These are phyloP conservation scores for Zapus hudsonius DNA, from an alignment of 2,113 vertebrate genomes.

Conservation along the genomic window DNA sequence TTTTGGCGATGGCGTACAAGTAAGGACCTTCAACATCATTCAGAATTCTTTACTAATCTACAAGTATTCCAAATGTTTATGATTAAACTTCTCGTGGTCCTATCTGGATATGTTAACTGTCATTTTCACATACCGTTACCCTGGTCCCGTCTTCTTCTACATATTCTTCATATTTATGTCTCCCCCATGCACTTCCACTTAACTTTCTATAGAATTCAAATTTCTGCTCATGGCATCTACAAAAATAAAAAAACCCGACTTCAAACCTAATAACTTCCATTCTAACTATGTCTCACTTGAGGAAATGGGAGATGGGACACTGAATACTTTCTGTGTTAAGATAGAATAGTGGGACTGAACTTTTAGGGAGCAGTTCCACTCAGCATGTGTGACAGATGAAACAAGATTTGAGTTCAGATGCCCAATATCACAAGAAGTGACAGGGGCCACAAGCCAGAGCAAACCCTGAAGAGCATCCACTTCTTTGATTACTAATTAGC, in stretches of 20 bases:
- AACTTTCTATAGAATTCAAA: not conserved
- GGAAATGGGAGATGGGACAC: not conserved
- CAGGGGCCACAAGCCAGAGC: rapidly evolving
- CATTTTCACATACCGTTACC: rapidly evolving
- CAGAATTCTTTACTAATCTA: not conserved
- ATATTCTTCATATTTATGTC: not conserved
- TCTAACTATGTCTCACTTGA: not conserved
- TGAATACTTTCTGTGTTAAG: not conserved
- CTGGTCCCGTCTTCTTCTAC: not conserved
- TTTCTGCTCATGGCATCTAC: not conserved
- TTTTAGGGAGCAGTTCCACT: not conserved
- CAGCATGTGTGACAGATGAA: not conserved
- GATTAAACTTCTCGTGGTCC: not conserved
- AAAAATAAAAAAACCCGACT: not conserved
- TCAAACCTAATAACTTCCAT: not conserved
- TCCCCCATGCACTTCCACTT: not conserved
- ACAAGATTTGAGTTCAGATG: not conserved
- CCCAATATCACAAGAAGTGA: rapidly evolving
- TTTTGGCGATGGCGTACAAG: not conserved
- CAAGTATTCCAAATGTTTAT: not conserved
- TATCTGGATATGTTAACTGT: rapidly evolving
- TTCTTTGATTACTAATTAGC: not conserved
- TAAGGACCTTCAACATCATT: not conserved
- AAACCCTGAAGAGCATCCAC: not conserved
- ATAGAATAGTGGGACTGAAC: not conserved